Conservation (phyloP, 2,888 invertebrate species). For the Graphium colonna region DNA sequence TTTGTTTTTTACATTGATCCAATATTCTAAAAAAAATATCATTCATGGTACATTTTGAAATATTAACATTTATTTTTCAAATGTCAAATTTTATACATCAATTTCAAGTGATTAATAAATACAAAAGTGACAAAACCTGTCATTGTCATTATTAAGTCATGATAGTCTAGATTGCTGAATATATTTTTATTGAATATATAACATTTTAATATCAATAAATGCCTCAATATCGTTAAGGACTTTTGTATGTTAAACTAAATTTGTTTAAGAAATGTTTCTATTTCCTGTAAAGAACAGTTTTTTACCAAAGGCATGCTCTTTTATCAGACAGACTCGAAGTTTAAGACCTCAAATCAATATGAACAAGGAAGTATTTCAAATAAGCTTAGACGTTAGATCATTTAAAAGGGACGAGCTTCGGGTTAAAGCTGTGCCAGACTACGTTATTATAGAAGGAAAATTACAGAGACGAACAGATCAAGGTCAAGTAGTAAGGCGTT, state of each 20-base stretch:
- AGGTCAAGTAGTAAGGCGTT: constrained; percentile 50
- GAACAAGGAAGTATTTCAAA: constrained; percentile 53
- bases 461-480: constrained; percentile 52
- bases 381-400: constrained; percentile 52
- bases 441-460: constrained; percentile 61
- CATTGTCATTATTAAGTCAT: constrained; percentile 19
- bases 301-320: constrained; percentile 32
- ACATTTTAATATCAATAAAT: too few species aligned
- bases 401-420: constrained; percentile 57
- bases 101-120: too few species aligned
- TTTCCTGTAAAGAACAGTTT: constrained; percentile 30
- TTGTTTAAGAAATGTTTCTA: constrained; percentile 29
- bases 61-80: too few species aligned
- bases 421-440: constrained; percentile 58
- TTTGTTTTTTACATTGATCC: too few species aligned
- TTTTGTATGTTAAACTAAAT: constrained; percentile 19
- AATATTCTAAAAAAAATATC: too few species aligned
- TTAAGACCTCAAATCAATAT: constrained; percentile 50
- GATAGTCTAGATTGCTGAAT: constrained; percentile 18
- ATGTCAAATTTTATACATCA: too few species aligned
- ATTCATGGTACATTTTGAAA: too few species aligned
- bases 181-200: not conserved
- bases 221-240: not conserved
- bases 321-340: constrained; percentile 38
- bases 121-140: not conserved